phyloP scores from a whole-genome alignment of 2,113 vertebrate genomes.

The Thymallus thymallus region DNA sequence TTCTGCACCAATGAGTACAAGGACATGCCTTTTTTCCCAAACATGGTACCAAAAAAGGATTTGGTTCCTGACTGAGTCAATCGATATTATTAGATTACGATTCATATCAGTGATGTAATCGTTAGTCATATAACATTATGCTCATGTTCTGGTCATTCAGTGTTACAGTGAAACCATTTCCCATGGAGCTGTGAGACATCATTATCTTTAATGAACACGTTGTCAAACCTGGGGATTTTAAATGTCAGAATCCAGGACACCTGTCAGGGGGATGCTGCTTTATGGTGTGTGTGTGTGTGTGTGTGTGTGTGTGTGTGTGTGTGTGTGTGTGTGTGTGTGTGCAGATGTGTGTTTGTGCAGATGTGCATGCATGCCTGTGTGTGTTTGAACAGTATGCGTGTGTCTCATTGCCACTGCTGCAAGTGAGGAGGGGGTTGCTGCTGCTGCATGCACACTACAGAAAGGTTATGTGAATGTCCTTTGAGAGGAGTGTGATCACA shows the following conservation, averaged over 20 bases:
- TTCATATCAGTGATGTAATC: too few relatives aligned
- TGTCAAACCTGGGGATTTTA: slow-evolving; percentile 13
- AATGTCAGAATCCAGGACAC: background rate
- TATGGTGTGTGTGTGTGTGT: background rate
- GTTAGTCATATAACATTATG: too few relatives aligned
- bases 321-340: background rate
- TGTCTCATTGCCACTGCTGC: background rate
- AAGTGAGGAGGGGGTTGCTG: background rate
- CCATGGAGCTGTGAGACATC: background rate
- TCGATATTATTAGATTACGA: too few relatives aligned
- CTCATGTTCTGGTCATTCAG: too few relatives aligned
- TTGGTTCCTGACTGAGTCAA: too few relatives aligned
- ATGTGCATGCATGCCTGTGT: background rate
- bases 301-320: too few relatives aligned
- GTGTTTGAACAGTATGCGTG: background rate
- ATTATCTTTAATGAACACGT: slow-evolving; percentile 21
- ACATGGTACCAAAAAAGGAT: too few relatives aligned
- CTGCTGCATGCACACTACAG: slow-evolving; percentile 22
- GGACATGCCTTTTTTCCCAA: too few relatives aligned
- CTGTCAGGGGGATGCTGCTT: background rate
- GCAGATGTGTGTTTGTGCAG: background rate
- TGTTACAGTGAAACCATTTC: background rate
- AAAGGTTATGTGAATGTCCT: slow-evolving; percentile 53
- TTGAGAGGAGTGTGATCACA: slow-evolving; percentile 14
- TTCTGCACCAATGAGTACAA: background rate